Percentiles rank a stretch among this genome's conserved stretches.
phyloP scores from a whole-genome alignment of 2,888 invertebrate species.

The Lepidocyrtinus sp. region DNA sequence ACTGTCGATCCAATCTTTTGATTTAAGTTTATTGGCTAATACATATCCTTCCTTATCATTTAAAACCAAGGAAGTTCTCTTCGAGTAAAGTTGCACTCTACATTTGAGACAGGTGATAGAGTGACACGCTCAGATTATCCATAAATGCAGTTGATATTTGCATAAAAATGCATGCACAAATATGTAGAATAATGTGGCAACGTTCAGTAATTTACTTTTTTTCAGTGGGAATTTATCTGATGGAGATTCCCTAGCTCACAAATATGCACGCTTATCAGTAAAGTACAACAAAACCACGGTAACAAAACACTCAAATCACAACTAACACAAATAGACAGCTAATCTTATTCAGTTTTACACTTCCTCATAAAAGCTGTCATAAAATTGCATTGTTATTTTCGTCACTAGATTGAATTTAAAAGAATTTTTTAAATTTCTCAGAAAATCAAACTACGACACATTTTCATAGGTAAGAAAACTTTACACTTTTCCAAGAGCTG shows the following conservation, averaged over 20 bases:
- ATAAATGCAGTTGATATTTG: constrained; percentile 26
- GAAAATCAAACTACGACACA: background rate
- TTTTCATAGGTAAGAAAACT: background rate
- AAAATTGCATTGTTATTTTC: constrained; percentile 3
- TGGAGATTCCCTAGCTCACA: constrained; percentile 40
- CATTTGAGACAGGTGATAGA: background rate
- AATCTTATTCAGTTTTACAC: background rate
- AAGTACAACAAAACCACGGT: background rate
- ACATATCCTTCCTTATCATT: constrained; percentile 18
- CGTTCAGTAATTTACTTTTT: background rate
- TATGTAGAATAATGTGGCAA: background rate
- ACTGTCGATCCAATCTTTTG: background rate
- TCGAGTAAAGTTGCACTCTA: background rate
- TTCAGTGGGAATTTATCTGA: constrained; percentile 36
- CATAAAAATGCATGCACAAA: constrained; percentile 7
- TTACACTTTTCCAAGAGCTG: too few species aligned
- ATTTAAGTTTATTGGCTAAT: background rate
- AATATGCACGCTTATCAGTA: background rate
- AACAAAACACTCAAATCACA: background rate
- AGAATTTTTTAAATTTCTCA: background rate
- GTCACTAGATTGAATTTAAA: background rate
- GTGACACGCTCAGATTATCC: constrained; percentile 9
- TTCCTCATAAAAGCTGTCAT: constrained; percentile 6
- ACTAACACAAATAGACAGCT: constrained; percentile 4
- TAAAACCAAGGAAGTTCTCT: constrained; percentile 43